Conservation (phyloP, 2,888 invertebrate species). For the Lordiphosa fenestrarum region DNA sequence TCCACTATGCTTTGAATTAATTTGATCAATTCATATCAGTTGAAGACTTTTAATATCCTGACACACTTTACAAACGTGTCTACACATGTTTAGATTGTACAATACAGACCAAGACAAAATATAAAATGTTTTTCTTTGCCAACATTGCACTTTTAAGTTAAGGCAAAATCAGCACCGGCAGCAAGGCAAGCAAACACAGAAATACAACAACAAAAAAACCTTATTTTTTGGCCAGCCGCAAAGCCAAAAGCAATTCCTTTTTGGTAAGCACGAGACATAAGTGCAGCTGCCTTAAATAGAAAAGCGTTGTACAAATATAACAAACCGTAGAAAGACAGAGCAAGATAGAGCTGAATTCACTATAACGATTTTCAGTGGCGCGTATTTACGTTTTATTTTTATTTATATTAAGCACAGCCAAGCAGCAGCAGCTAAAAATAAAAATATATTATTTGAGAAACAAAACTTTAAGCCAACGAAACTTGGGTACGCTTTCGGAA, state of each 20-base stretch:
- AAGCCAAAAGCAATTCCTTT: slow-evolving; percentile 55
- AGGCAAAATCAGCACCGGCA: slow-evolving; percentile 14
- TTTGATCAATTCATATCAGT: too few relatives aligned
- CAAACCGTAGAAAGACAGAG: background rate
- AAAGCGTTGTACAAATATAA: background rate
- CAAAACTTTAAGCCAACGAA: too few relatives aligned
- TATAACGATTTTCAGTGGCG: slow-evolving; percentile 25
- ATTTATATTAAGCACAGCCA: slow-evolving; percentile 15
- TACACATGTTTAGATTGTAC: too few relatives aligned
- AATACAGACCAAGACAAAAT: background rate
- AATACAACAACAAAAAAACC: background rate
- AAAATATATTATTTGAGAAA: too few relatives aligned
- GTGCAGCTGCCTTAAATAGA: slow-evolving; percentile 1
- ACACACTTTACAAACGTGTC: too few relatives aligned
- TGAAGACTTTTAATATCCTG: too few relatives aligned
- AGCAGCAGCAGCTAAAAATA: too few relatives aligned
- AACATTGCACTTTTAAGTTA: slow-evolving; percentile 46
- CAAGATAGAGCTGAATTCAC: background rate
- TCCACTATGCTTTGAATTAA: too few relatives aligned
- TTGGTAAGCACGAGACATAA: slow-evolving; percentile 5
- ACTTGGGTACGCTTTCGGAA: too few relatives aligned
- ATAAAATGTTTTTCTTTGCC: slow-evolving; percentile 27
- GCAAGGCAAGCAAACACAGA: slow-evolving; percentile 18
- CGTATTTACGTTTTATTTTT: slow-evolving; percentile 30
- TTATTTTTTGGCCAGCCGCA: slow-evolving; percentile 31